These are phyloP conservation scores for Hippoglossus hippoglossus DNA, from an alignment of 2,797 vertebrate genomes.

Conservation along the genomic window DNA sequence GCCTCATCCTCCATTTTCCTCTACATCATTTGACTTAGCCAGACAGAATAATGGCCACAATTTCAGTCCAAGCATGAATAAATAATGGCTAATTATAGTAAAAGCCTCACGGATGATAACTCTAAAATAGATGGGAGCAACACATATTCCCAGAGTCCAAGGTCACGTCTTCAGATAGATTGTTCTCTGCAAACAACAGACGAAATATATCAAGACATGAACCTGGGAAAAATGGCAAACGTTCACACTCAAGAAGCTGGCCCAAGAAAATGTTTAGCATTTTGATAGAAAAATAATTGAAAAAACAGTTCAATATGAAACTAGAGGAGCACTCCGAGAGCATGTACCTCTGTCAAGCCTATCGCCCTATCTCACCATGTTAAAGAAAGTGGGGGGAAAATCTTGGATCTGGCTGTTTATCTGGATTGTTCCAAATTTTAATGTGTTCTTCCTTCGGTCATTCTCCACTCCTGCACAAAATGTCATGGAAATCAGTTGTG, in stretches of 20 bases:
- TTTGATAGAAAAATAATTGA: background rate
- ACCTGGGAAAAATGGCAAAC: background rate
- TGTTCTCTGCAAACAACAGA: background rate
- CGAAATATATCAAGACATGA: background rate
- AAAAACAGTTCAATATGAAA: background rate
- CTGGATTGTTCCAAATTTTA: no score
- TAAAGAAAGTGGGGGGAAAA: no score
- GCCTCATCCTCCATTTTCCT: conserved; percentile 6
- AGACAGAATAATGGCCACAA: conserved; percentile 27
- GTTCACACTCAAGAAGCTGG: no score
- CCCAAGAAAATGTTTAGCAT: no score
- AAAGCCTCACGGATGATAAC: background rate
- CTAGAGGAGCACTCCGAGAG: no score
- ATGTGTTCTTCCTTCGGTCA: no score
- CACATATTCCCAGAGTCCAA: background rate
- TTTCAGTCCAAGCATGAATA: background rate
- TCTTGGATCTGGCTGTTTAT: no score
- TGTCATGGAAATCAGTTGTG: no score
- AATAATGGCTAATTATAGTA: background rate
- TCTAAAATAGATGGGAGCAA: background rate
- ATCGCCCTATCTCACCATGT: no score
- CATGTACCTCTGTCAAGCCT: no score
- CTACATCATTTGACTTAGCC: conserved; percentile 11
- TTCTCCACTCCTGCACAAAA: no score
- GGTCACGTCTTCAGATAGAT: background rate